Evolutionary conservation across 2,797 vertebrate genomes (phyloP).

Genomic region (Oreochromis mossambicus): DNA sequence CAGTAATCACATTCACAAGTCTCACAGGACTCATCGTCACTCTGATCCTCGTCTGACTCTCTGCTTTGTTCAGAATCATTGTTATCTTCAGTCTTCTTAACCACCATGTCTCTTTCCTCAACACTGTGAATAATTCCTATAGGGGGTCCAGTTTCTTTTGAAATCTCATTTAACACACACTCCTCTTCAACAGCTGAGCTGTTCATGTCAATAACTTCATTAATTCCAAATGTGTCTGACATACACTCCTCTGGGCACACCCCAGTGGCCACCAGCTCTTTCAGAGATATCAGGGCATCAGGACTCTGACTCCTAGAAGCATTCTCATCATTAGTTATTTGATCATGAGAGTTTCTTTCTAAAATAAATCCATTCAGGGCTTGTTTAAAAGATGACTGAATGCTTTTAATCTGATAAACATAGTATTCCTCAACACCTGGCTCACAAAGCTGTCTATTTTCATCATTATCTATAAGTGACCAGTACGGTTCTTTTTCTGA

Average conservation of each 20-base stretch:
- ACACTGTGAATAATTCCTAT: constrained; percentile 63
- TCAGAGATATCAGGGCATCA: neutral
- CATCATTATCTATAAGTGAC: constrained; percentile 10
- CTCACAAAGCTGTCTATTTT: neutral
- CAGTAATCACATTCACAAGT: constrained; percentile 78
- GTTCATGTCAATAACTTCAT: constrained; percentile 7
- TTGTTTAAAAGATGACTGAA: constrained; percentile 30
- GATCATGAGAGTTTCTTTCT: neutral
- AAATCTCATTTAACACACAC: neutral
- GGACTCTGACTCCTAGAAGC: neutral
- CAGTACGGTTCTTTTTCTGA: constrained; percentile 68
- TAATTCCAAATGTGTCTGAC: constrained; percentile 1
- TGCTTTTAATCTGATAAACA: constrained; percentile 40
- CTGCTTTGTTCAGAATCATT: constrained; percentile 36
- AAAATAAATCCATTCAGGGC: constrained; percentile 11
- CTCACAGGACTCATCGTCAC: constrained; percentile 57
- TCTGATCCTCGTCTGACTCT: constrained; percentile 68
- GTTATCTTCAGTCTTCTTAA: neutral
- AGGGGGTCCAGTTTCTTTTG: constrained; percentile 2
- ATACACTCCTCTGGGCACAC: neutral
- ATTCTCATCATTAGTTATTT: neutral
- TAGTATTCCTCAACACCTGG: constrained; percentile 63
- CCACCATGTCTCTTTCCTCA: neutral
- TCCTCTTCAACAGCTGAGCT: neutral
- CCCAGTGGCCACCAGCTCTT: neutral